Base-by-base conservation (phyloP, 2,113 vertebrate species). In the Pluvialis apricaria region DNA sequence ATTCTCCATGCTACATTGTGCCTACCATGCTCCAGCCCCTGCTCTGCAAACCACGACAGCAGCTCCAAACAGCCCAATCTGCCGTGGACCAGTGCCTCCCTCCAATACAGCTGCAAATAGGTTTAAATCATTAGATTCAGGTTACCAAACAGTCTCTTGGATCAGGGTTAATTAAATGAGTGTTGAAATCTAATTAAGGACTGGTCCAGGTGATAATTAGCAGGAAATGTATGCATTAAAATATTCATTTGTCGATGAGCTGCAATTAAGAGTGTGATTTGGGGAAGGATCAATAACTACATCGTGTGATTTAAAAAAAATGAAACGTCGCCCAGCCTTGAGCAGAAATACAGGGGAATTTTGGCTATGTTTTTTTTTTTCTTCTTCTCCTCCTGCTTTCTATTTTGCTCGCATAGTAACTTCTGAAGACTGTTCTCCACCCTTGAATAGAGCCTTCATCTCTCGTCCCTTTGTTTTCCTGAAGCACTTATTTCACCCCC, bases 181-280 rank as follows among this genome's bases (percentile, higher is more conserved):
- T 97, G 96, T 93, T 92, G 97, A 97, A 95, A 96, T 97, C 96
- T 97, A 97, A 98, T 98, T 97, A 98, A 96, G 95, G 94, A 96
- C 92, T 87, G 80, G 94, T 91, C 84, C 86, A 96, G 96, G 95
- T 95, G 96, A 97, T 96, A 97, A 97, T 97, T 97, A 97, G 96
- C 95, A 98, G 97, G 97, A 98, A 97, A 98, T 98, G 97, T 98
- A 97, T 97, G 94, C 96, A 97, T 98, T 98, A 98, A 97, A 97
- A 97, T 97, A 98, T 97, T 97, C 96, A 97, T 96, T 97, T 97
- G 97, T 97, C 96, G 83, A 98, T 98, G 96, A 96, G 96, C 92
- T 94, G 96, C 97, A 98, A 98, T 98, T 98, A 98, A 91, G 97
- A 96, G 88, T 92, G 88, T 91, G 92, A 97, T 97, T 97, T 92